Base-by-base conservation (phyloP, 2,113 vertebrate genomes). In the Oenanthe melanoleuca region DNA sequence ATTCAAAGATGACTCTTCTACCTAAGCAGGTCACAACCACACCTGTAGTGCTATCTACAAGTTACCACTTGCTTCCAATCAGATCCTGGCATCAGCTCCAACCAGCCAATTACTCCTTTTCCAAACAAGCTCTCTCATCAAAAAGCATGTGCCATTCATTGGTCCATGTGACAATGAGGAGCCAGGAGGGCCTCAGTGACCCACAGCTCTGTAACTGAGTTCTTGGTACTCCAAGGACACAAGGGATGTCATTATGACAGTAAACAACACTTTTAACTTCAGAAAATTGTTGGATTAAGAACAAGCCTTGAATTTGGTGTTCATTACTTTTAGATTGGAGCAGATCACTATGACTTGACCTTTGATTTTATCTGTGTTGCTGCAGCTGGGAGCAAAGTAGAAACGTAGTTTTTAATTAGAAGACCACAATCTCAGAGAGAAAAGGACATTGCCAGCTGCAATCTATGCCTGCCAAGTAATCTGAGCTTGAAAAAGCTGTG, bases 321-420 rank as follows among this genome's bases (percentile, higher is more conserved):
- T 83, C 31, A 40, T 88, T 70, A 71, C 57, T 75, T 78, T 80
- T 64, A 78, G 21, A 34, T 72, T 23, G 8, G 80, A 93, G 42
- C 45, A 77, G 66, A 88, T 90, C 88, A 21, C 34, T 74, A 5
- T 23, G 34, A 55, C 57, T 77, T 80, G 72, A 52, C 34, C 44
- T 73, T 74, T 71, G 82, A 92, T 90, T 84, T 93, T 89, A 88
- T 90, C 67, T 80, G 21, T 71, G 55, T 66, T 88, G 34, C 69
- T 70, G 56, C 71, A 84, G 82, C 64, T 86, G 69, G 22, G 11
- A 67, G 25, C 17, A 60, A 90, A 86, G 67, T 25, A 93, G 44
- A 25, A 73, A 80, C 7, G 20, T 9, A 69, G 14, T 14, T 90
- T 91, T 65, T 55, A 72, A 56, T 80, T n/a, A 73, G 42, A 88